These are phyloP conservation scores for Belonocnema kinseyi DNA, from an alignment of 1,140 invertebrate species.

Conservation along the genomic window DNA sequence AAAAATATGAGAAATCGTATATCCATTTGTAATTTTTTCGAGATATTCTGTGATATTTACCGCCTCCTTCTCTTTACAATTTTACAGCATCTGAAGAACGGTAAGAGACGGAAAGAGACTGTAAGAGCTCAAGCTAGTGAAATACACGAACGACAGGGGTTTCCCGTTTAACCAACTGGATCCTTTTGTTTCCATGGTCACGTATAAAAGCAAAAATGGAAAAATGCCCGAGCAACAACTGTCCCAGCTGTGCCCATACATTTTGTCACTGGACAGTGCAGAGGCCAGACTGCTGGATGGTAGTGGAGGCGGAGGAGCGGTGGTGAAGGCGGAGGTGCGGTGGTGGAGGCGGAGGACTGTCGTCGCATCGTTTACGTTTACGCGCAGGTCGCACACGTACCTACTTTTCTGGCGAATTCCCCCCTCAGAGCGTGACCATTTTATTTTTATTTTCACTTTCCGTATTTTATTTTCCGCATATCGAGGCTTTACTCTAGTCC, in stretches of 20 bases:
- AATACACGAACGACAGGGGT: constrained; percentile 26
- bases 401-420: constrained; percentile 51
- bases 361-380: constrained; percentile 9
- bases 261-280: constrained; percentile 42
- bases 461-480: constrained; percentile 64
- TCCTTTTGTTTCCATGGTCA: constrained; percentile 46
- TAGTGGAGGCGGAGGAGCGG: too few species aligned
- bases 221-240: constrained; percentile 56
- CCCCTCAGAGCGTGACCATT: constrained; percentile 59
- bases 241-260: constrained; percentile 57
- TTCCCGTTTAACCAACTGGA: constrained; percentile 35
- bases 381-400: constrained; percentile 36
- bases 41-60: too few species aligned
- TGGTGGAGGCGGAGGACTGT: too few species aligned
- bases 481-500: constrained; percentile 57
- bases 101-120: background rate
- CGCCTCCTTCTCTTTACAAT: too few species aligned
- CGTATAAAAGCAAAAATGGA: constrained; percentile 64
- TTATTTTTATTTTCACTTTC: constrained; percentile 72
- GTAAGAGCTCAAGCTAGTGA: constrained; percentile 5
- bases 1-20: too few species aligned
- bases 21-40: too few species aligned
- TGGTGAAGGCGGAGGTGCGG: too few species aligned
- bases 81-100: constrained; percentile 39
- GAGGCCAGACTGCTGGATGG: background rate